Percentiles rank a stretch among this genome's conserved stretches.
Conservation (phyloP, 1,140 invertebrate genomes). For the Mactra quadrangularis region DNA sequence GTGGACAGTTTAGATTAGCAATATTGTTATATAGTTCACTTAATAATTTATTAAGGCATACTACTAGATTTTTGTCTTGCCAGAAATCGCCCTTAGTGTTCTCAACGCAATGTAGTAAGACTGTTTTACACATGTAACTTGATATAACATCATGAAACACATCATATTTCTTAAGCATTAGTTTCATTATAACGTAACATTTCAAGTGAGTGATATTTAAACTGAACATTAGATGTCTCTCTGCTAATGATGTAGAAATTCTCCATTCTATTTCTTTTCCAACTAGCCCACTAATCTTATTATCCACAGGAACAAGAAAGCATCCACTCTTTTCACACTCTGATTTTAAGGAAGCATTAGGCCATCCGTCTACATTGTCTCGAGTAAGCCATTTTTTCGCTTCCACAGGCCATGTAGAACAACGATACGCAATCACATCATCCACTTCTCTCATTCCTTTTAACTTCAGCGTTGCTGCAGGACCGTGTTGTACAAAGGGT, state of each 20-base stretch:
- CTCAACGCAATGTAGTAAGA: conserved; percentile 7
- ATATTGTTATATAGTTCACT: background rate
- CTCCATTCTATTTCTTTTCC: conserved; percentile 17
- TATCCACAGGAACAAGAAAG: conserved; percentile 8
- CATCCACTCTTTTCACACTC: background rate
- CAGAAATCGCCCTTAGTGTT: background rate
- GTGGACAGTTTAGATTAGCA: background rate
- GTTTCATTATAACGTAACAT: background rate
- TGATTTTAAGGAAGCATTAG: background rate
- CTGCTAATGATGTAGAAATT: conserved; percentile 7
- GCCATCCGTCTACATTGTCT: background rate
- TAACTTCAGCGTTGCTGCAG: too few species aligned
- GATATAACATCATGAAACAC: background rate
- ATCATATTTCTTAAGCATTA: background rate
- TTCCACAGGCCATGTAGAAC: background rate
- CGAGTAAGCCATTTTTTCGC: background rate
- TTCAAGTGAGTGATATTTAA: conserved; percentile 21
- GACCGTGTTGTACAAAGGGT: too few species aligned
- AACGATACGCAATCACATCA: background rate
- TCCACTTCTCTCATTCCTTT: too few species aligned
- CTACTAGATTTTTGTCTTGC: background rate
- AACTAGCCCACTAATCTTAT: background rate
- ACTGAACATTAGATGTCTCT: conserved; percentile 13
- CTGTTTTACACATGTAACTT: conserved; percentile 30
- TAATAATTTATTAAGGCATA: background rate